Conservation (phyloP, 2,888 invertebrate species). For the Allygus modestus region DNA sequence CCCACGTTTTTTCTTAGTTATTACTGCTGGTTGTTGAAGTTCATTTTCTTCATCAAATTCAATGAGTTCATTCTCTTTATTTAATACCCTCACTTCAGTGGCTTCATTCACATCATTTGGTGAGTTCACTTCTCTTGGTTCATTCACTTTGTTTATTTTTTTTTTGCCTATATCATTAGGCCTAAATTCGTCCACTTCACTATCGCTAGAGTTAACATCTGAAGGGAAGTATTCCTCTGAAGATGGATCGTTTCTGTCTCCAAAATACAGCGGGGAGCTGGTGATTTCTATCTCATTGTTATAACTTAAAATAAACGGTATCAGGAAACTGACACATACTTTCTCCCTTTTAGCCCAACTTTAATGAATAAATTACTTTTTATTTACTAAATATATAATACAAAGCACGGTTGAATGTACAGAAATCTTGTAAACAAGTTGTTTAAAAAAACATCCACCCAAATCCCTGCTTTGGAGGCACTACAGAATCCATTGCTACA, state of each 20-base stretch:
- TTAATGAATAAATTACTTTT: too few relatives aligned
- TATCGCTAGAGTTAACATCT: slow-evolving; percentile 27
- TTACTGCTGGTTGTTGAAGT: neutral
- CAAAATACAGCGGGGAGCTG: slow-evolving; percentile 39
- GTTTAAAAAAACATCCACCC: too few relatives aligned
- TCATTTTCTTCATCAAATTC: neutral
- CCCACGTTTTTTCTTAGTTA: slow-evolving; percentile 29
- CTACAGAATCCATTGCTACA: too few relatives aligned
- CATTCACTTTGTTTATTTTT: slow-evolving; percentile 27
- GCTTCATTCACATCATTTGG: slow-evolving; percentile 32
- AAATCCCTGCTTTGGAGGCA: too few relatives aligned
- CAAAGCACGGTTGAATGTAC: too few relatives aligned
- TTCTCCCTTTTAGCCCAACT: too few relatives aligned
- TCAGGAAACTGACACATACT: too few relatives aligned
- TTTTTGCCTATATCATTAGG: slow-evolving; percentile 42
- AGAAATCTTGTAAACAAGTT: too few relatives aligned
- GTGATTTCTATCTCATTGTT: slow-evolving; percentile 44
- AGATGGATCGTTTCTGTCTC: slow-evolving; percentile 47
- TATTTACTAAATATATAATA: too few relatives aligned
- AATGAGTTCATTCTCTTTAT: slow-evolving; percentile 1
- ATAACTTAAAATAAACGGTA: slow-evolving; percentile 39
- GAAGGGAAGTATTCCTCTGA: slow-evolving; percentile 48
- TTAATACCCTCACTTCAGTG: neutral
- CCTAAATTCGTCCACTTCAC: slow-evolving; percentile 15
- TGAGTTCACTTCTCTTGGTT: slow-evolving; percentile 27